Conservation (phyloP, 2,888 invertebrate species). For the Drosophila trichaetosa region DNA sequence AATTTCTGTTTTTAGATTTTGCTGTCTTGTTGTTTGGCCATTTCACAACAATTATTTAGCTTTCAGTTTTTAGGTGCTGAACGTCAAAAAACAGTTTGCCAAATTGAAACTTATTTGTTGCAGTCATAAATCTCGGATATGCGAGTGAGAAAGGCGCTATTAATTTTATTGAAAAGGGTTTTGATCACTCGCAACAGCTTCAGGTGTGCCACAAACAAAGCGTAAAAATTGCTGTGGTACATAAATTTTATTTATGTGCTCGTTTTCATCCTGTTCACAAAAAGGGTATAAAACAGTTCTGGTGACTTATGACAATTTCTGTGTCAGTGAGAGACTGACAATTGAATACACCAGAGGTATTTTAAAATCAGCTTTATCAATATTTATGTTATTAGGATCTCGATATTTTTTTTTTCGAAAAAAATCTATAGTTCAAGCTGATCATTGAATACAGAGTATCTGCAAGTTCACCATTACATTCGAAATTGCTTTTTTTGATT, state of each 20-base stretch:
- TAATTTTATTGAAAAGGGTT: conserved; percentile 75
- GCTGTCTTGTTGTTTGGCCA: conserved; percentile 4
- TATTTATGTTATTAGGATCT: not conserved
- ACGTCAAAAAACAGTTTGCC: not conserved
- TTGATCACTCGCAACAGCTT: conserved; percentile 36
- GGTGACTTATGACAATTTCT: not conserved
- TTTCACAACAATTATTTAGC: conserved; percentile 45
- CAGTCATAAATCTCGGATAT: conserved; percentile 62
- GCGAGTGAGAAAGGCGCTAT: conserved; percentile 42
- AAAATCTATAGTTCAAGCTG: not conserved
- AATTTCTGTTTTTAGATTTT: conserved; percentile 21
- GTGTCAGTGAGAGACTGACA: not conserved
- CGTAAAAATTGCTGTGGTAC: conserved; percentile 42
- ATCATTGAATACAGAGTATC: conserved; percentile 15
- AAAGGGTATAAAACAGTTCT: not conserved
- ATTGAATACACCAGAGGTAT: not conserved
- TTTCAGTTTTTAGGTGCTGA: conserved; percentile 23
- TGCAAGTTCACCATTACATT: conserved; percentile 1
- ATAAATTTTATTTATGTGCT: conserved; percentile 53
- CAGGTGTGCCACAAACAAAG: conserved; percentile 35
- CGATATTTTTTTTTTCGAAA: not conserved
- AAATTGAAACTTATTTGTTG: conserved; percentile 53
- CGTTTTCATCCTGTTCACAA: conserved; percentile 13
- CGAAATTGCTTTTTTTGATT: conserved; percentile 48
- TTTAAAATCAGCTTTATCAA: not conserved